A percentile compares a stretch with the other conserved stretches of the same genome.
These are phyloP conservation scores for Danio aesculapii DNA, from an alignment of 2,797 vertebrate genomes.

Conservation along the genomic window DNA sequence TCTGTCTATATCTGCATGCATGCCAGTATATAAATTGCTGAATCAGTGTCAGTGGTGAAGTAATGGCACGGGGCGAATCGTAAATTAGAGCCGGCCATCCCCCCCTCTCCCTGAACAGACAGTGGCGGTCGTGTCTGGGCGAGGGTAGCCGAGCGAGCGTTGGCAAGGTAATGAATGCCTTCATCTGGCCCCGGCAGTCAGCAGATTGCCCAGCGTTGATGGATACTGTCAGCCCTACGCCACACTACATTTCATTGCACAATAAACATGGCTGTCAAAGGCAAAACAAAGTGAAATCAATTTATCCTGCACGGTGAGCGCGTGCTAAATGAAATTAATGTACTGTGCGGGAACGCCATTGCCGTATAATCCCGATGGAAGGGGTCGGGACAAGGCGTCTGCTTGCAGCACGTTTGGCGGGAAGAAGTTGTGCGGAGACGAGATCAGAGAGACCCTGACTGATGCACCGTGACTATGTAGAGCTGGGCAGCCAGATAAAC, in stretches of 20 bases:
- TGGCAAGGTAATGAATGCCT: slow-evolving; percentile 98
- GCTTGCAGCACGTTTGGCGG: slow-evolving; percentile 25
- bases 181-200: slow-evolving; percentile 98
- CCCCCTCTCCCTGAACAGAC: slow-evolving; percentile 81
- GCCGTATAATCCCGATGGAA: slow-evolving; percentile 86
- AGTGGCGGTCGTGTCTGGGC: slow-evolving; percentile 86
- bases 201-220: slow-evolving; percentile 96
- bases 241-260: slow-evolving; percentile 98
- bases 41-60: slow-evolving; percentile 96
- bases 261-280: slow-evolving; percentile 99
- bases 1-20: slow-evolving; percentile 82
- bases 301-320: slow-evolving; percentile 97
- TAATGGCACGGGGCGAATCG: slow-evolving; percentile 88
- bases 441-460: slow-evolving; percentile 38
- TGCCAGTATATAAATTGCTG: slow-evolving; percentile 95
- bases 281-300: slow-evolving; percentile 99
- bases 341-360: slow-evolving; percentile 85
- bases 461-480: slow-evolving; percentile 54
- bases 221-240: slow-evolving; percentile 97
- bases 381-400: background rate
- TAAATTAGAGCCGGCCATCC: slow-evolving; percentile 92
- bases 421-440: slow-evolving; percentile 40
- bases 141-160: slow-evolving; percentile 71
- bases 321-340: slow-evolving; percentile 99
- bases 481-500: slow-evolving; percentile 56